A percentile compares a stretch with the other conserved stretches of the same genome.
Evolutionary conservation across 2,797 vertebrate species (phyloP).

Genomic region (Podarcis lilfordi): DNA sequence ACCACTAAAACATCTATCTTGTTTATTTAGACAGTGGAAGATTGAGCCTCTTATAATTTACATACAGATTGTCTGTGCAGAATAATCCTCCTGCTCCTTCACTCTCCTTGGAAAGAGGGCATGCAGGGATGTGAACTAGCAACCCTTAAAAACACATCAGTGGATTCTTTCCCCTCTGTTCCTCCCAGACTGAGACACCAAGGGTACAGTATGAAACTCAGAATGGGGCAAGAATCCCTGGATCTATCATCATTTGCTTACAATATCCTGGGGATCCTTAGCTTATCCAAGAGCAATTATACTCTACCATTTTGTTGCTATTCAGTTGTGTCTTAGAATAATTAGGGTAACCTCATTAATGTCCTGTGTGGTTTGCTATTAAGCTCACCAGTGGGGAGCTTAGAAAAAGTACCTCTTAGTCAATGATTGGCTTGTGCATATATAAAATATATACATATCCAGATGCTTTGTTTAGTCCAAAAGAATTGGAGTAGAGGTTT

Average conservation of each 20-base stretch:
- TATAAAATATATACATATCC: not conserved
- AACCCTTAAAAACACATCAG: not conserved
- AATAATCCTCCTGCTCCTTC: not conserved
- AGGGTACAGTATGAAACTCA: not conserved
- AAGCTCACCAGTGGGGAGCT: conserved; percentile 17
- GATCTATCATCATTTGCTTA: not conserved
- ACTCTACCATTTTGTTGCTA: not conserved
- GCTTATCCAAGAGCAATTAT: not conserved
- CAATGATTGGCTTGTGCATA: conserved; percentile 1
- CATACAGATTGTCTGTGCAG: conserved; percentile 12
- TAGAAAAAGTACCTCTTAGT: not conserved
- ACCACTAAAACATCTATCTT: not conserved
- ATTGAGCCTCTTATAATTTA: conserved; percentile 10
- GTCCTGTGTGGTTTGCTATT: not conserved
- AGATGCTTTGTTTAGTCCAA: not conserved
- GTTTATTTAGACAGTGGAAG: not conserved
- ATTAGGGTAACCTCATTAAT: conserved; percentile 16
- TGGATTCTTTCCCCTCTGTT: not conserved
- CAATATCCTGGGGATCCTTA: not conserved
- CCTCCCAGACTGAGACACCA: not conserved
- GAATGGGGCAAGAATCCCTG: not conserved
- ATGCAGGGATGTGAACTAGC: conserved; percentile 5
- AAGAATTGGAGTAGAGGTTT: not conserved
- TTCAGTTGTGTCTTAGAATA: conserved; percentile 4
- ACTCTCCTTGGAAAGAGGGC: not conserved